phyloP scores from a whole-genome alignment of 2,113 vertebrate genomes.

The Empidonax traillii region DNA sequence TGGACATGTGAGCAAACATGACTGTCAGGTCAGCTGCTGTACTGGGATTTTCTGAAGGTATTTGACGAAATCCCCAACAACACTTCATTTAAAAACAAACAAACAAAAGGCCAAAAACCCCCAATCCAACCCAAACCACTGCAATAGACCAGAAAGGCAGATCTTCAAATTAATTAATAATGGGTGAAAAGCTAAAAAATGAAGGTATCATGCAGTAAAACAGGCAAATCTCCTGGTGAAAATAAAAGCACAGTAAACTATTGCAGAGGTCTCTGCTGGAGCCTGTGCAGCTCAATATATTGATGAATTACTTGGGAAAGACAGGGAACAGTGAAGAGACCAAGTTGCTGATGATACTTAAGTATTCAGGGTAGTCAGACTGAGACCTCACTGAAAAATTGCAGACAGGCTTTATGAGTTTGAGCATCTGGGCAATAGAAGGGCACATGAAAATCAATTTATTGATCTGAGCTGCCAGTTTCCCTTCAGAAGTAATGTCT shows the following conservation, averaged over 20 bases:
- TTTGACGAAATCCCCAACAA: neutral
- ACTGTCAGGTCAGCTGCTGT: neutral
- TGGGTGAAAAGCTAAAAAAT: neutral
- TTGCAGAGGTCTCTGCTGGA: neutral
- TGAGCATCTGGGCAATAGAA: neutral
- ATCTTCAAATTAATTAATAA: neutral
- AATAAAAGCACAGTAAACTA: neutral
- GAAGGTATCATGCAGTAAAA: neutral
- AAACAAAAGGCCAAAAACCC: neutral
- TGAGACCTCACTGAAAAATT: neutral
- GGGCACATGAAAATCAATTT: neutral
- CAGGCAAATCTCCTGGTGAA: neutral
- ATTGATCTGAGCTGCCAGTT: neutral
- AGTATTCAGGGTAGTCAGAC: neutral
- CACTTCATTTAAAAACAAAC: neutral
- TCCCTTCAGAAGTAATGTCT: neutral
- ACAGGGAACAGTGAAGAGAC: neutral
- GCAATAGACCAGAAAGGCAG: neutral
- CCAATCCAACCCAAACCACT: neutral
- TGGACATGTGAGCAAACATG: neutral
- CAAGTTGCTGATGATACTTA: neutral
- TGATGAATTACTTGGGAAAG: neutral
- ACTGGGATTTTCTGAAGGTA: neutral
- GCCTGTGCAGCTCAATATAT: neutral
- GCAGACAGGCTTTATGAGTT: neutral